phyloP scores from a whole-genome alignment of 2,797 vertebrate species.

The Squalus acanthias region DNA sequence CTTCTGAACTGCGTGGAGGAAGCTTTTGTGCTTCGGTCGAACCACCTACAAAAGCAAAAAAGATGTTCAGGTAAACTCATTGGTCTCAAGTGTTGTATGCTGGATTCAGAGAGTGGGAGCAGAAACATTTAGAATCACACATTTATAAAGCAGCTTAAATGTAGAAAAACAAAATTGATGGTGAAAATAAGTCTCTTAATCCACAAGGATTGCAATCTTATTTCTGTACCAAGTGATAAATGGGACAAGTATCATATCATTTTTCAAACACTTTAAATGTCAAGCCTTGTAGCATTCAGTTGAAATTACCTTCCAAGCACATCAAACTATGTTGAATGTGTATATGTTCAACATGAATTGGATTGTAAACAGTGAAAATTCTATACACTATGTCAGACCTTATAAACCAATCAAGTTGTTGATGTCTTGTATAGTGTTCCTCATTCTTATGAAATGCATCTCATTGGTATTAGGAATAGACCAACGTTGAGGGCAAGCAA shows the following conservation, averaged over 20 bases:
- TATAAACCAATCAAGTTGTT: neutral
- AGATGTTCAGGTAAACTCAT: neutral
- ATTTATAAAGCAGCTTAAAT: neutral
- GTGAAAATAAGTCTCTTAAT: neutral
- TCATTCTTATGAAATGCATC: neutral
- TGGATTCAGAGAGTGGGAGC: neutral
- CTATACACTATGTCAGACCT: neutral
- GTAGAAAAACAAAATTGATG: neutral
- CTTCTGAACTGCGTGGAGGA: slow-evolving; percentile 87
- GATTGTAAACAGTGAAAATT: neutral
- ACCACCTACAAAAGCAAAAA: slow-evolving; percentile 57
- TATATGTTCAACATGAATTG: neutral
- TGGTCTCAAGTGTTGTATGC: neutral
- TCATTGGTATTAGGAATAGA: too few species aligned
- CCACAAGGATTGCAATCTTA: neutral
- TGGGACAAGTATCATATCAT: neutral
- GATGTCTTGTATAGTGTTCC: neutral
- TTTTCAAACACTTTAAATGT: neutral
- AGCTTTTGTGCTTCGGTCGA: slow-evolving; percentile 73
- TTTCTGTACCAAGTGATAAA: neutral
- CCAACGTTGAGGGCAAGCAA: neutral
- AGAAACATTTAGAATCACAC: neutral
- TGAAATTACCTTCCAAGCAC: neutral
- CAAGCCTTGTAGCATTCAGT: neutral
- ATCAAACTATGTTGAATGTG: neutral